Evolutionary conservation across 2,113 vertebrate species (phyloP), one percentile per base, ranked within the genome.

Genomic region (Capreolus pygargus): DNA sequence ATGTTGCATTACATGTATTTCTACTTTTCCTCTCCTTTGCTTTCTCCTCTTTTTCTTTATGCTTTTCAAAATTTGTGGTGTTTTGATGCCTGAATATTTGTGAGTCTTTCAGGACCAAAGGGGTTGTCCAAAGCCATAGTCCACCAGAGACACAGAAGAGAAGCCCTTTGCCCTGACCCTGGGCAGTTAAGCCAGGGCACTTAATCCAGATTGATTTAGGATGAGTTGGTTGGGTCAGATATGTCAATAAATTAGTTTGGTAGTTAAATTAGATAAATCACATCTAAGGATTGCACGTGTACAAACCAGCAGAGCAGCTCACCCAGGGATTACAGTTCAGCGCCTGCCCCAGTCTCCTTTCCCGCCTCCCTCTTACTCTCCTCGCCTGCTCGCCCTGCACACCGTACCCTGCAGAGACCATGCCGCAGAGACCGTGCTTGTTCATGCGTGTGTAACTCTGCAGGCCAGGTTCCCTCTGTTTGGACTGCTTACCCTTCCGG

Each of bases 51-150:
- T 76, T 52, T 82, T 82, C 28, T 76, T 47, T 50, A 23, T 61
- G 45, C 60, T 86, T 89, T 85, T 92, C 58, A 90, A 23, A 83
- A 36, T 91, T 60, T 45, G 8, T 3, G 27, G 5, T 94, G n/a
- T 86, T 96, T 92, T 47, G 15, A 25, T 55, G 8, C 33, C 57
- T 57, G 28, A 67, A 11, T 93, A n/a, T 86, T 79, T n/a, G 57
- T 70, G 58, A 86, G 30, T 95, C 23, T 64, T 93, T 76, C 36
- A 86, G 30, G n/a, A 79, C 91, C 91, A 21, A 91, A 47, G 74
- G 36, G 39, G 28, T 83, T 91, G 45, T 91, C 3, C 54, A 27
- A 91, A 88, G 30, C 30, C 30, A 1, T 60, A 21, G 4, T 58
- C n/a, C 33, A 47, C 33, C 28, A 47, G 92, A 61, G 70, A 74